Evolutionary conservation across 2,888 invertebrate genomes (phyloP).

Genomic region (Catotricha subobsoleta): DNA sequence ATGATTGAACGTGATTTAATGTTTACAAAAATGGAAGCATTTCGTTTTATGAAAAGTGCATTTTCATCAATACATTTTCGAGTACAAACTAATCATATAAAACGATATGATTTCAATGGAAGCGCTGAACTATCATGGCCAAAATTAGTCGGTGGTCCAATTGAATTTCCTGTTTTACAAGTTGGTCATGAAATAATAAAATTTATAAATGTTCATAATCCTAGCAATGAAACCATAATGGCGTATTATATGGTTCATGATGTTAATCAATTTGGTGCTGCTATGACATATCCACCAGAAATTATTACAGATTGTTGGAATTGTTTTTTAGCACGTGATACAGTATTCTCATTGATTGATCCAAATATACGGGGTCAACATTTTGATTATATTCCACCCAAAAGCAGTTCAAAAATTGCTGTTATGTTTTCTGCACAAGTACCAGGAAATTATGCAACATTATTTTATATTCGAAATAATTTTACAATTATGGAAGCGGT

Average conservation of each 20-base stretch:
- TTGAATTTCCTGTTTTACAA: constrained; percentile 22
- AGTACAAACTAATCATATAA: constrained; percentile 23
- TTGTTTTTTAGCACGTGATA: constrained; percentile 5
- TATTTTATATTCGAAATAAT: constrained; percentile 57
- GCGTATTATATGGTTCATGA: constrained; percentile 15
- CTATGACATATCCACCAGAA: constrained; percentile 23
- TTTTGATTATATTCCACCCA: constrained; percentile 17
- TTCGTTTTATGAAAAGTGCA: constrained; percentile 22
- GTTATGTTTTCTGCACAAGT: constrained; percentile 21
- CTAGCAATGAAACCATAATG: constrained; percentile 18
- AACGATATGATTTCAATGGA: constrained; percentile 23
- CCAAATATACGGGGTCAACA: neutral
- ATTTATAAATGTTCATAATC: constrained; percentile 24
- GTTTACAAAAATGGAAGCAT: constrained; percentile 23
- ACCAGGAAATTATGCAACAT: constrained; percentile 24
- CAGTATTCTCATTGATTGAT: constrained; percentile 5
- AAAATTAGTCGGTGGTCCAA: constrained; percentile 22
- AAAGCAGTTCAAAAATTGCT: constrained; percentile 18
- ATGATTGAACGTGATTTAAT: constrained; percentile 14
- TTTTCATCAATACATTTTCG: constrained; percentile 23
- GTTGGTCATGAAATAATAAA: constrained; percentile 21
- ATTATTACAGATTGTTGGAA: constrained; percentile 16
- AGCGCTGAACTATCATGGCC: constrained; percentile 28
- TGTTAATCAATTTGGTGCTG: constrained; percentile 18
- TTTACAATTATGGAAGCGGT: constrained; percentile 72